Evolutionary conservation across 2,888 invertebrate genomes (phyloP).

Genomic region (Gnatocerus cornutus): DNA sequence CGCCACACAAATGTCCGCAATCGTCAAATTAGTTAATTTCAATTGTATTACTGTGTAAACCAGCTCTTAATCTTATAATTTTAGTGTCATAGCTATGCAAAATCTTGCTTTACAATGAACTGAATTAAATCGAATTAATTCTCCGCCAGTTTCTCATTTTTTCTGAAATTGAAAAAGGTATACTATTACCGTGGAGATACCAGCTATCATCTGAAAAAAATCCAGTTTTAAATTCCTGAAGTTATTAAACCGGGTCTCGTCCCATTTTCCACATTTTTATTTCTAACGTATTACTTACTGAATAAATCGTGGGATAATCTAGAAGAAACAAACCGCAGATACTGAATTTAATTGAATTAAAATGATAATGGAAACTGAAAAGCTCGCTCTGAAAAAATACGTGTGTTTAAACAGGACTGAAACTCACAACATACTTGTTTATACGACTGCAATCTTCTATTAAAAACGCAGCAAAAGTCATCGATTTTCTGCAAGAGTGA

Average conservation of each 20-base stretch:
- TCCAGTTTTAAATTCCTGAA: not conserved
- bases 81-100: too few species aligned
- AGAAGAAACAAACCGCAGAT: conserved; percentile 12
- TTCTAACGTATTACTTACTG: not conserved
- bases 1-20: too few species aligned
- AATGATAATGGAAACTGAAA: not conserved
- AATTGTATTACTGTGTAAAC: too few species aligned
- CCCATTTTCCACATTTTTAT: not conserved
- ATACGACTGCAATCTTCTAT: not conserved
- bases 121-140: too few species aligned
- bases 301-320: conserved; percentile 21
- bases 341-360: conserved; percentile 6
- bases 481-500: conserved; percentile 5
- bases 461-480: not conserved
- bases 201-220: conserved; percentile 21
- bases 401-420: not conserved
- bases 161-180: conserved; percentile 21
- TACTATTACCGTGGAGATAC: conserved; percentile 14
- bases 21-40: too few species aligned
- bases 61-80: too few species aligned
- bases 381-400: conserved; percentile 4
- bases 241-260: too few species aligned
- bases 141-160: not conserved
- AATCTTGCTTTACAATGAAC: too few species aligned
- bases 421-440: conserved; percentile 13